Evolutionary conservation across 2,797 vertebrate species (phyloP).

Genomic region (Paratrypauchen microcephalus): DNA sequence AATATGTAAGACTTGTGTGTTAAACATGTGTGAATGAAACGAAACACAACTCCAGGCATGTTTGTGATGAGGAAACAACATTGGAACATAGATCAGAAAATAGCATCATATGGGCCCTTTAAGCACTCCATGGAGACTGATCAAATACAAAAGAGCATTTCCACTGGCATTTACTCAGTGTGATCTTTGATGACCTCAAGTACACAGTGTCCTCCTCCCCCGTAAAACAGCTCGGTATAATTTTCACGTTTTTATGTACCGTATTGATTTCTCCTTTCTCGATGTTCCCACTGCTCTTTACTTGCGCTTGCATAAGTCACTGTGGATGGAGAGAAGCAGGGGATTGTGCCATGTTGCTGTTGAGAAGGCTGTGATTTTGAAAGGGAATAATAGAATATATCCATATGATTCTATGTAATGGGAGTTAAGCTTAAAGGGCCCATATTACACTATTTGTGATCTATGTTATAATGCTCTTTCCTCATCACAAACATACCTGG

Average conservation of each 20-base stretch:
- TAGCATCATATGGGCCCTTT: too few species aligned
- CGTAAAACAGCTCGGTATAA: slow-evolving; percentile 1
- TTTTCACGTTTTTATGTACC: slow-evolving; percentile 6
- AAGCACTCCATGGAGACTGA: background rate
- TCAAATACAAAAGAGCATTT: slow-evolving; percentile 2
- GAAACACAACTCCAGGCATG: too few species aligned
- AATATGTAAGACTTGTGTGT: too few species aligned
- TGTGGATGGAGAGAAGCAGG: background rate
- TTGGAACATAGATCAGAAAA: too few species aligned
- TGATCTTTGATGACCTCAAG: slow-evolving; percentile 1
- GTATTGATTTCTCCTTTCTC: background rate
- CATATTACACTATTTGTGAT: too few species aligned
- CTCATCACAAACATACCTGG: too few species aligned
- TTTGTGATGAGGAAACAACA: too few species aligned
- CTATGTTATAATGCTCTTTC: too few species aligned
- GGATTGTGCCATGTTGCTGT: background rate
- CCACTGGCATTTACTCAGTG: background rate
- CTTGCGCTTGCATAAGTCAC: background rate
- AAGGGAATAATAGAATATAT: background rate
- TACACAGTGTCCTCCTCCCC: background rate
- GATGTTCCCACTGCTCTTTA: slow-evolving; percentile 4
- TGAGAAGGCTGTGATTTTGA: background rate
- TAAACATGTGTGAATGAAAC: too few species aligned
- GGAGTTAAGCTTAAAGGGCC: too few species aligned
- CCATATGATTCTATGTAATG: background rate